Percentiles rank a stretch among this genome's conserved stretches.
Evolutionary conservation across 2,797 vertebrate genomes (phyloP).

Genomic region (Simalia tracyae): DNA sequence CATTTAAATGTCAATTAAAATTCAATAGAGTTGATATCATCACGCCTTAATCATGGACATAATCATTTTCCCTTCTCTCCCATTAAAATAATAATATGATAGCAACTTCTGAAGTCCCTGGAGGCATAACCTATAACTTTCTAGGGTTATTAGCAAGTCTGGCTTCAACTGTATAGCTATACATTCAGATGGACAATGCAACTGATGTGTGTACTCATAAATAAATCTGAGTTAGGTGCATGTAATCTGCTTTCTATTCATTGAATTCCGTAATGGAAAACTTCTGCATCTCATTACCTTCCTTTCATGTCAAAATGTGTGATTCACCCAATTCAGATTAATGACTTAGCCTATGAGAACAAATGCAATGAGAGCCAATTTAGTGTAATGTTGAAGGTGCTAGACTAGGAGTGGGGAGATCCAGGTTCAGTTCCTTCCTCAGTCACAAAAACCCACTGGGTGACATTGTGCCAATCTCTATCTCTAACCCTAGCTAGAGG

Average conservation of each 20-base stretch:
- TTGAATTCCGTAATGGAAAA: not conserved
- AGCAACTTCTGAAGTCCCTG: not conserved
- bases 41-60: not conserved
- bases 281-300: not conserved
- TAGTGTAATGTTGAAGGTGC: not conserved
- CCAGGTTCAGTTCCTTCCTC: too few species aligned
- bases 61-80: not conserved
- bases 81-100: not conserved
- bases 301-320: not conserved
- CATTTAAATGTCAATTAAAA: not conserved
- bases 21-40: not conserved
- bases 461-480: not conserved
- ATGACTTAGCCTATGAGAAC: not conserved
- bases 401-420: not conserved
- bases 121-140: not conserved
- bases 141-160: not conserved
- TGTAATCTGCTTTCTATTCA: not conserved
- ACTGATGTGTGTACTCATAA: not conserved
- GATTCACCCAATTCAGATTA: not conserved
- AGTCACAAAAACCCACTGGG: too few species aligned
- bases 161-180: not conserved
- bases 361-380: not conserved
- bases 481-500: not conserved
- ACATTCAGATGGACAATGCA: not conserved
- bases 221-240: not conserved